phyloP scores from a whole-genome alignment of 2,797 vertebrate species.

The Cyclopterus lumpus region DNA sequence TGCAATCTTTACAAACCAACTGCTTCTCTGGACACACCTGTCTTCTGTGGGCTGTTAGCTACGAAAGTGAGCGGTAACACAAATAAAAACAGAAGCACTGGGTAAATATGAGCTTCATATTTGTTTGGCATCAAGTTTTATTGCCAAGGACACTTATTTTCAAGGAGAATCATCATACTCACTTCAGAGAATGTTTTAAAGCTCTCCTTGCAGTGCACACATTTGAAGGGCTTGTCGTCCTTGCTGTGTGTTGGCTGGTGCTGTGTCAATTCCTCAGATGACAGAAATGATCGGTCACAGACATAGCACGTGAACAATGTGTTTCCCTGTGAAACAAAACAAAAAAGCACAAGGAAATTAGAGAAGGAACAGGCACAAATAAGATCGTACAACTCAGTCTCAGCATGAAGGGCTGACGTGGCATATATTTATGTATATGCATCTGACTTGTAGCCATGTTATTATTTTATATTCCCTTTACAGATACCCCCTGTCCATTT shows the following conservation, averaged over 20 bases:
- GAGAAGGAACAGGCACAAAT: too few relatives aligned
- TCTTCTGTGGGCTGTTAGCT: slow-evolving; percentile 85
- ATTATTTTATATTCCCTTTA: too few relatives aligned
- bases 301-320: slow-evolving; percentile 90
- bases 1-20: slow-evolving; percentile 84
- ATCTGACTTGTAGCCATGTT: too few relatives aligned
- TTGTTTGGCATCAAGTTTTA: not conserved
- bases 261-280: slow-evolving; percentile 86
- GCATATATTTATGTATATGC: too few relatives aligned
- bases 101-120: not conserved
- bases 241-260: slow-evolving; percentile 88
- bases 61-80: not conserved
- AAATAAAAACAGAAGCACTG: not conserved
- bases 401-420: too few relatives aligned
- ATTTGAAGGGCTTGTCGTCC: slow-evolving; percentile 89
- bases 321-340: slow-evolving; percentile 75
- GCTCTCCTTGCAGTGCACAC: slow-evolving; percentile 84
- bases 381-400: too few relatives aligned
- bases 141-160: not conserved
- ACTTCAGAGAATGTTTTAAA: slow-evolving; percentile 88
- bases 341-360: not conserved
- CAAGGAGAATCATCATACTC: slow-evolving; percentile 20
- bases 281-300: slow-evolving; percentile 85
- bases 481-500: too few relatives aligned
- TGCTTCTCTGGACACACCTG: slow-evolving; percentile 87